These are phyloP conservation scores for Sphinx pinastri DNA, from an alignment of 2,888 invertebrate species.

Conservation along the genomic window DNA sequence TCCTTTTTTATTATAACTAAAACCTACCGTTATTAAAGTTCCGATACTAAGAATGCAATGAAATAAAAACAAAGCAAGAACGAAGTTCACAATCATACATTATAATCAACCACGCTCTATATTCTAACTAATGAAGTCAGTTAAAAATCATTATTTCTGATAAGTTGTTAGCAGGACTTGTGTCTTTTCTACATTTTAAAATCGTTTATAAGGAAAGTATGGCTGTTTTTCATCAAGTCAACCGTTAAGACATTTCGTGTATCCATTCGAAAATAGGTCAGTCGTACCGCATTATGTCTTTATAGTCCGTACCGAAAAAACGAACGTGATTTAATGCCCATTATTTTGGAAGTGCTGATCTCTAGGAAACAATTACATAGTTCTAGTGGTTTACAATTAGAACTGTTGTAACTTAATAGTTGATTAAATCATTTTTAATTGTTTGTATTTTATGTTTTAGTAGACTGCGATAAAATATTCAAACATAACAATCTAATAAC, in stretches of 20 bases:
- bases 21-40: no score
- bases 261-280: conserved; percentile 37
- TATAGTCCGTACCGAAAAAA: conserved; percentile 43
- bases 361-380: not conserved
- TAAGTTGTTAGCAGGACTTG: not conserved
- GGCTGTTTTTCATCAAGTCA: conserved; percentile 39
- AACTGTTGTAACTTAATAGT: no score
- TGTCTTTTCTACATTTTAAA: conserved; percentile 28
- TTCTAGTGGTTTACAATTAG: no score
- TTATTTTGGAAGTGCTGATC: conserved; percentile 25
- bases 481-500: not conserved
- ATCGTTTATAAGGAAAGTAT: conserved; percentile 20
- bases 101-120: no score
- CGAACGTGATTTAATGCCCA: conserved; percentile 45
- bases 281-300: conserved; percentile 35
- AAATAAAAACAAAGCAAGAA: no score
- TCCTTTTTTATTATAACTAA: no score
- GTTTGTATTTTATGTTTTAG: not conserved
- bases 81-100: no score
- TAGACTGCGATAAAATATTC: not conserved
- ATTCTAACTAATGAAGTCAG: no score
- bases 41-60: no score
- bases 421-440: no score
- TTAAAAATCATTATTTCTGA: no score
- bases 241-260: conserved; percentile 35